Percentiles rank a stretch among this genome's conserved stretches.
Conservation (phyloP, 2,113 vertebrate species). For the Mastomys natalensis region DNA sequence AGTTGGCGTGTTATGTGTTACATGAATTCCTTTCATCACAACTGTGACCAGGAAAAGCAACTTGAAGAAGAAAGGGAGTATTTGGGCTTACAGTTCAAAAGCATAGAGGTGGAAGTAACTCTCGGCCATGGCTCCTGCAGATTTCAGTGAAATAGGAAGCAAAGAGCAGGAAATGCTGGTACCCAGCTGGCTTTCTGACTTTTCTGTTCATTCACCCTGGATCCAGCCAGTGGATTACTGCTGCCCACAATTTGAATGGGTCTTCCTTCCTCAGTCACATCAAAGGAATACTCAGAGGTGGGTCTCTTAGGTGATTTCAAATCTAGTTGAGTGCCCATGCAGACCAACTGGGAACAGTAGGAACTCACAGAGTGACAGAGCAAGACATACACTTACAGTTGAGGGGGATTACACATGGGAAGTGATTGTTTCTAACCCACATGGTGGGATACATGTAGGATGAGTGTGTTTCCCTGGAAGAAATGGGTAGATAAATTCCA, state of each 20-base stretch:
- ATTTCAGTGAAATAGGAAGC: neutral
- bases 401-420: no score
- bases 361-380: neutral
- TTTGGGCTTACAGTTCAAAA: no score
- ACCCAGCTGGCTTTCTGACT: neutral
- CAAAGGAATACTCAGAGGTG: neutral
- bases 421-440: neutral
- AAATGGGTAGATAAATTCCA: neutral
- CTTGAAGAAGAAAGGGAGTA: neutral
- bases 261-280: neutral
- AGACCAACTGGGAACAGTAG: neutral
- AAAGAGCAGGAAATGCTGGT: no score
- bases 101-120: neutral
- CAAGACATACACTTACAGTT: no score
- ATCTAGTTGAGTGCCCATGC: neutral
- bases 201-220: neutral
- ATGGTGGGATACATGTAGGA: no score
- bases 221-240: neutral
- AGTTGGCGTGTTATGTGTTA: neutral
- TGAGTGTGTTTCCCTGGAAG: neutral
- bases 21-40: neutral
- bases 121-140: neutral
- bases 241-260: neutral
- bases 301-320: neutral
- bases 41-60: neutral